phyloP scores from a whole-genome alignment of 30 jellyfish, hydroid and myxozoan genomes.

The Morbakka virulenta region DNA sequence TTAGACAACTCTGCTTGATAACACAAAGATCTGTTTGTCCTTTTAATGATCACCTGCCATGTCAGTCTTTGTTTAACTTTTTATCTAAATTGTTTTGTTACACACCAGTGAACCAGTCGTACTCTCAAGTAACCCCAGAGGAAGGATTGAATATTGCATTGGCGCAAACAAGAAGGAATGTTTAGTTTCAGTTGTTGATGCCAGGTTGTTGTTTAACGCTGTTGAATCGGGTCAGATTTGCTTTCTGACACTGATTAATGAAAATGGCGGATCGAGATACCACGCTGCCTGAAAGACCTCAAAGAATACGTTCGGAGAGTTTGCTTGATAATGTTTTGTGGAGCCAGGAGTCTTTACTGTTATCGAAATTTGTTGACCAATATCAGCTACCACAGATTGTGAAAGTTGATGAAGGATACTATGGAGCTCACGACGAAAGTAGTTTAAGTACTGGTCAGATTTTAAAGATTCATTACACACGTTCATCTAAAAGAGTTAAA shows the following conservation, averaged over 20 bases:
- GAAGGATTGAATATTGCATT: too few species aligned
- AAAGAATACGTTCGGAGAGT: neutral
- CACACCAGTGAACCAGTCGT: neutral
- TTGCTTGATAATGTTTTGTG: slow-evolving; percentile 4
- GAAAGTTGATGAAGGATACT: slow-evolving; percentile 76
- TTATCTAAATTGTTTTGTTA: neutral
- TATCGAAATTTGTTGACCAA: slow-evolving; percentile 49
- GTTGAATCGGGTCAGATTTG: too few species aligned
- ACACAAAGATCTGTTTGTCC: neutral
- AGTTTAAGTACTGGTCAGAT: slow-evolving; percentile 92
- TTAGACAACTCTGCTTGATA: neutral
- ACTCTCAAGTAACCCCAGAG: too few species aligned
- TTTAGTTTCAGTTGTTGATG: too few species aligned
- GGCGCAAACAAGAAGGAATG: too few species aligned
- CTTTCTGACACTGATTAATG: too few species aligned
- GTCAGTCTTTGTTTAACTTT: neutral
- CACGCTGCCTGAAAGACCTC: neutral
- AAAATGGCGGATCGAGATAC: neutral
- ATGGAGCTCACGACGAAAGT: slow-evolving; percentile 84
- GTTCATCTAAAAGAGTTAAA: slow-evolving; percentile 38
- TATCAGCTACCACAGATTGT: slow-evolving; percentile 85
- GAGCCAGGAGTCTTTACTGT: slow-evolving; percentile 79
- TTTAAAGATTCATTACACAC: slow-evolving; percentile 71
- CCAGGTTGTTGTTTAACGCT: too few species aligned
- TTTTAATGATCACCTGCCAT: neutral